Evolutionary conservation across 2,113 vertebrate species (phyloP).

Genomic region (Pachycephala philippinensis): DNA sequence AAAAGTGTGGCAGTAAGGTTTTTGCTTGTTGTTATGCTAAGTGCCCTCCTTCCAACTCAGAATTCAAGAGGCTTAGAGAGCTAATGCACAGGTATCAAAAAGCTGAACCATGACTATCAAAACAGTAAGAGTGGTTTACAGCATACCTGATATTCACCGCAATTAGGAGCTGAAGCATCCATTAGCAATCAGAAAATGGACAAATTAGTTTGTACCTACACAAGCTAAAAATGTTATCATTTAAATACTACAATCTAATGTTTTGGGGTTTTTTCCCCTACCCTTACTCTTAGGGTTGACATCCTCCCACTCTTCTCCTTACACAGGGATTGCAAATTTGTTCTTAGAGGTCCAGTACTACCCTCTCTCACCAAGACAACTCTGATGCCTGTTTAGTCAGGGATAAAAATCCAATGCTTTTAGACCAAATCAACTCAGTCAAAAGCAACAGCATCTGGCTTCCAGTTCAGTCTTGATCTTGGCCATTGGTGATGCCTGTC

Average conservation of each 20-base stretch:
- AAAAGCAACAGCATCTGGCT: background rate
- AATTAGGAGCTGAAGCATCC: conserved; percentile 82
- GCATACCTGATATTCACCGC: conserved; percentile 75
- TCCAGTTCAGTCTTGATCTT: background rate
- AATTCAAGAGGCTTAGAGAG: background rate
- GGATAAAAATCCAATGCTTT: background rate
- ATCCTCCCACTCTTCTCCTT: background rate
- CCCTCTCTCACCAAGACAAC: background rate
- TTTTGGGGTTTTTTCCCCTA: rapidly evolving
- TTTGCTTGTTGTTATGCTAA: background rate
- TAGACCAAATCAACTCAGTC: background rate
- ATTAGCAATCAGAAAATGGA: conserved; percentile 82
- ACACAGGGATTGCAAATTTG: background rate
- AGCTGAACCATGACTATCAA: background rate
- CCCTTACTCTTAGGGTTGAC: background rate
- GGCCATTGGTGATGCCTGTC: background rate
- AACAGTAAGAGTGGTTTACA: conserved; percentile 22
- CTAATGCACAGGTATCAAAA: background rate
- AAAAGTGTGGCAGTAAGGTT: background rate
- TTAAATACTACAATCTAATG: background rate
- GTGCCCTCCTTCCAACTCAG: background rate
- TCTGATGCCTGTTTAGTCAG: background rate
- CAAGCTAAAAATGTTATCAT: conserved; percentile 57
- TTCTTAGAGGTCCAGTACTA: background rate
- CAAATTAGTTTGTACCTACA: conserved; percentile 75